phyloP scores from a whole-genome alignment of 2,888 invertebrate genomes.

The Ashinkailepas kermadecensis region DNA sequence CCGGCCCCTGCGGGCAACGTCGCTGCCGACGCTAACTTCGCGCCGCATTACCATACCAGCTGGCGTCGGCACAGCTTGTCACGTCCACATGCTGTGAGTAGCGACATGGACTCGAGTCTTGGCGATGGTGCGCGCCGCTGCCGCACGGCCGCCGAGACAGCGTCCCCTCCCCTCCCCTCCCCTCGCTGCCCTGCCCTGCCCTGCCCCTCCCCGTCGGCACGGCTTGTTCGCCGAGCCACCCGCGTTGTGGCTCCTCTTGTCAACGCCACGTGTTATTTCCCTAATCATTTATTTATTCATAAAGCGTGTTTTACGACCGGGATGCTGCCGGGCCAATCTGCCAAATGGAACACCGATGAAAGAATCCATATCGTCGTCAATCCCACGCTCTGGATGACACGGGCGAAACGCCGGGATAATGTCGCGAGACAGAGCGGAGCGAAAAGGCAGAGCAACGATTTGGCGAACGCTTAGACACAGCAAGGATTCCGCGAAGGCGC shows the following conservation, averaged over 20 bases:
- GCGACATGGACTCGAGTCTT: no score
- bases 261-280: not conserved
- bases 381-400: not conserved
- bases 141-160: not conserved
- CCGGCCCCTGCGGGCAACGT: not conserved
- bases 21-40: not conserved
- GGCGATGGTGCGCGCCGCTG: not conserved
- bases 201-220: not conserved
- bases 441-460: not conserved
- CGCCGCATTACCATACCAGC: not conserved
- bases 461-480: no score
- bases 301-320: constrained; percentile 15
- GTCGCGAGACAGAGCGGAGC: not conserved
- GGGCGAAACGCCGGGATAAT: not conserved
- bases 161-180: not conserved
- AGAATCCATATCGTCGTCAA: constrained; percentile 15
- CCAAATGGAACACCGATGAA: constrained; percentile 12
- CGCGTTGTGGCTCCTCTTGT: not conserved
- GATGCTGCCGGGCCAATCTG: not conserved
- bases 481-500: no score
- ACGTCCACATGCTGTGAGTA: no score
- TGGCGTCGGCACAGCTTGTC: not conserved
- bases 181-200: not conserved
- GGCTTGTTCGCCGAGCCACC: no score
- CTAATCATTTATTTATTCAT: constrained; percentile 23